Percentiles rank a stretch among this genome's conserved stretches.
phyloP scores from a whole-genome alignment of 1,140 invertebrate genomes.

The Hyles euphorbiae region DNA sequence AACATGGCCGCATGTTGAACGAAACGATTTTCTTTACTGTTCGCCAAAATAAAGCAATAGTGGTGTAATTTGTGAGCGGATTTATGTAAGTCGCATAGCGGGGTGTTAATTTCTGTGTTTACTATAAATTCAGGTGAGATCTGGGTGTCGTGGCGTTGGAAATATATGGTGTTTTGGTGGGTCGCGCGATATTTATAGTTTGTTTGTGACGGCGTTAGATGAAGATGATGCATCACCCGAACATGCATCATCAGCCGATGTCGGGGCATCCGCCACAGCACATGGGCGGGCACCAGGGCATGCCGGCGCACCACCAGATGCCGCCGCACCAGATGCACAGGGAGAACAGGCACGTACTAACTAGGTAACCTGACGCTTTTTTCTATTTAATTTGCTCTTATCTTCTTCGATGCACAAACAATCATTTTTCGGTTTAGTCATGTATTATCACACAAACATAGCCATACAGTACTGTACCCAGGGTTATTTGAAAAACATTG shows the following conservation, averaged over 20 bases:
- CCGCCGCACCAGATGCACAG: slow-evolving; percentile 67
- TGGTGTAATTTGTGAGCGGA: slow-evolving; percentile 53
- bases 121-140: slow-evolving; percentile 9
- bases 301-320: slow-evolving; percentile 65
- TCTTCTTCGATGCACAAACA: not conserved
- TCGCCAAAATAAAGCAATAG: slow-evolving; percentile 62
- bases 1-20: slow-evolving; percentile 75
- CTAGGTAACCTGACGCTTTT: slow-evolving; percentile 67
- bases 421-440: too few relatives aligned
- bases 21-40: slow-evolving; percentile 75
- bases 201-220: slow-evolving; percentile 49
- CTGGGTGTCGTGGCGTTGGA: not conserved
- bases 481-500: too few relatives aligned
- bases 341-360: slow-evolving; percentile 71
- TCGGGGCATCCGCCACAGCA: slow-evolving; percentile 68
- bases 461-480: not conserved
- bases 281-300: slow-evolving; percentile 58
- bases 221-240: slow-evolving; percentile 73
- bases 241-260: slow-evolving; percentile 73
- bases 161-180: slow-evolving; percentile 38
- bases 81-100: slow-evolving; percentile 51
- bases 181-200: slow-evolving; percentile 29
- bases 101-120: slow-evolving; percentile 6
- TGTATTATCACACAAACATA: not conserved
- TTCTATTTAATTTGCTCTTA: slow-evolving; percentile 43